Percentiles rank a stretch among this genome's conserved stretches.
Evolutionary conservation across 2,888 invertebrate species (phyloP).

Genomic region (Drosophila meridiana): DNA sequence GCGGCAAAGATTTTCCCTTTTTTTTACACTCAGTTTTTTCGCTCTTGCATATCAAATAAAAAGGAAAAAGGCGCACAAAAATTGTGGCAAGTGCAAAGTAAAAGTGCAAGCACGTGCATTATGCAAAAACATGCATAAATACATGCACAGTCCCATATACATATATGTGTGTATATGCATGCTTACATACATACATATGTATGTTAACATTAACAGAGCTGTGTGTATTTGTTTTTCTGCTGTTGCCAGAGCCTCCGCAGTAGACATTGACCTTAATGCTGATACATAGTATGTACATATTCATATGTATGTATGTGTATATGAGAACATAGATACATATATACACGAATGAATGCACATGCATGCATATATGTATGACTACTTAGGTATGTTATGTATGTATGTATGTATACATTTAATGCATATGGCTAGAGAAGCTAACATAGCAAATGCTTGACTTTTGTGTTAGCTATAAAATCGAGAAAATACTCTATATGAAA

Average conservation of each 20-base stretch:
- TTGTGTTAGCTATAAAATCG: neutral
- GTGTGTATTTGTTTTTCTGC: constrained; percentile 13
- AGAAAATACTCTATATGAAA: neutral
- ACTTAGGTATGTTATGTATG: neutral
- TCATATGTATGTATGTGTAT: neutral
- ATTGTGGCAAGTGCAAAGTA: constrained; percentile 72
- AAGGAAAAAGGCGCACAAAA: constrained; percentile 49
- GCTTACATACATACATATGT: neutral
- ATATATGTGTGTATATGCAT: neutral
- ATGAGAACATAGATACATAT: neutral
- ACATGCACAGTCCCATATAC: neutral
- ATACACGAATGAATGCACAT: neutral
- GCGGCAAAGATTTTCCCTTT: constrained; percentile 46
- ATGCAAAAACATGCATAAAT: constrained; percentile 34
- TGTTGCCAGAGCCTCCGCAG: constrained; percentile 4
- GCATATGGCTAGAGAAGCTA: neutral
- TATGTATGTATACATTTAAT: neutral
- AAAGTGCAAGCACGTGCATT: constrained; percentile 67
- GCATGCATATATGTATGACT: neutral
- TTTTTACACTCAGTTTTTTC: constrained; percentile 17
- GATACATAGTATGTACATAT: neutral
- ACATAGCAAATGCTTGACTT: neutral
- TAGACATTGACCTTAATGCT: constrained; percentile 19
- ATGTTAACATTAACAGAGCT: constrained; percentile 1
- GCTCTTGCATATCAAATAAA: constrained; percentile 50